Evolutionary conservation across 1,140 invertebrate species (phyloP).

Genomic region (Pantala flavescens): DNA sequence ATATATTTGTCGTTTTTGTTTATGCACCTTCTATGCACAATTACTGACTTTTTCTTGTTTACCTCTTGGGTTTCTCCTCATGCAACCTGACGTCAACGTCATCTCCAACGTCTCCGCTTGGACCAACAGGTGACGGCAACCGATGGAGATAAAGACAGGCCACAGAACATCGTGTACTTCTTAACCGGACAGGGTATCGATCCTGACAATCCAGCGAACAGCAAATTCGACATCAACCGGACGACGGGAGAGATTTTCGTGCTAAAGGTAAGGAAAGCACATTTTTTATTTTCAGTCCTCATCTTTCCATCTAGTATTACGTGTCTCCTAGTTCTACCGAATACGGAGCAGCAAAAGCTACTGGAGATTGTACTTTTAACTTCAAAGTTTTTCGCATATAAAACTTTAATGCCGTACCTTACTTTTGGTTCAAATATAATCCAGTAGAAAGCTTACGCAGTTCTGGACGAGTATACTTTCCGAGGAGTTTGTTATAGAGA

Average conservation of each 20-base stretch:
- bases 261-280: constrained; percentile 57
- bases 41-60: too few species aligned
- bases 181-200: constrained; percentile 93
- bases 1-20: too few species aligned
- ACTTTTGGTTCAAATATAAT: too few species aligned
- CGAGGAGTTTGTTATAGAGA: too few species aligned
- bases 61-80: background rate
- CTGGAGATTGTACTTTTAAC: too few species aligned
- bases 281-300: background rate
- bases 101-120: background rate
- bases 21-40: too few species aligned
- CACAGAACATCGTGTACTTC: constrained; percentile 93
- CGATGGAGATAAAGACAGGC: constrained; percentile 88
- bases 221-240: constrained; percentile 92
- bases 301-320: background rate
- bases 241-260: constrained; percentile 90
- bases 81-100: background rate
- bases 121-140: constrained; percentile 75
- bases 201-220: constrained; percentile 85
- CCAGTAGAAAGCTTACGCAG: too few species aligned
- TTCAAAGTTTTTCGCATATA: too few species aligned
- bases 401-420: too few species aligned
- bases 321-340: background rate
- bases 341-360: too few species aligned
- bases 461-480: too few species aligned